Evolutionary conservation across 2,113 vertebrate species (phyloP).

Genomic region (Malurus cyaneus): DNA sequence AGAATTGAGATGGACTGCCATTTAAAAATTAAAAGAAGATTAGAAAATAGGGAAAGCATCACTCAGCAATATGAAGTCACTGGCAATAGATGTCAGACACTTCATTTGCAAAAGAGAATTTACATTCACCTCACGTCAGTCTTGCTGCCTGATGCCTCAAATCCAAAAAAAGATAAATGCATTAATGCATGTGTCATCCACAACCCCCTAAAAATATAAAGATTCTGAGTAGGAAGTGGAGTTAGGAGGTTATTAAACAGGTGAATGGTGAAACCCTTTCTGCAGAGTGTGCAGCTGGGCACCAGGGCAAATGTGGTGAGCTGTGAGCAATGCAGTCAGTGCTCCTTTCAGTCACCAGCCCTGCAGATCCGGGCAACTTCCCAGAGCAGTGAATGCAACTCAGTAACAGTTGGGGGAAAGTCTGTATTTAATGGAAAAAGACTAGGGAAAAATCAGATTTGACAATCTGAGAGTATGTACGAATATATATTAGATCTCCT

Average conservation of each 20-base stretch:
- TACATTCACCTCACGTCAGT: rapidly evolving
- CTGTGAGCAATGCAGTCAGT: background rate
- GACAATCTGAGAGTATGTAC: background rate
- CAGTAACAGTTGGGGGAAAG: background rate
- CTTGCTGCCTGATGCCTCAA: background rate
- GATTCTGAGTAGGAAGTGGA: background rate
- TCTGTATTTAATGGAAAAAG: background rate
- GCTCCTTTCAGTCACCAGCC: background rate
- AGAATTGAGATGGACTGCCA: background rate
- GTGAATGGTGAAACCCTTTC: background rate
- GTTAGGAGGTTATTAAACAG: background rate
- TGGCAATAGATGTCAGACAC: background rate
- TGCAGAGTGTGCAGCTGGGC: background rate
- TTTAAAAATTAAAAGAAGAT: background rate
- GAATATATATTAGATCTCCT: background rate
- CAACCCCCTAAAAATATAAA: background rate
- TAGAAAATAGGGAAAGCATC: background rate
- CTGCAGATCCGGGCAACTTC: background rate
- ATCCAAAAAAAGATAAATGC: background rate
- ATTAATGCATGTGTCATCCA: background rate
- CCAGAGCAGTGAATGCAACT: background rate
- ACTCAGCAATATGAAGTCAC: background rate
- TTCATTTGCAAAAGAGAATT: background rate
- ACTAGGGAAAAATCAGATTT: background rate
- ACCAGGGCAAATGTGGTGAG: background rate